These are phyloP conservation scores for Clepsis dumicolana DNA, from an alignment of 2,888 invertebrate species.

Conservation along the genomic window DNA sequence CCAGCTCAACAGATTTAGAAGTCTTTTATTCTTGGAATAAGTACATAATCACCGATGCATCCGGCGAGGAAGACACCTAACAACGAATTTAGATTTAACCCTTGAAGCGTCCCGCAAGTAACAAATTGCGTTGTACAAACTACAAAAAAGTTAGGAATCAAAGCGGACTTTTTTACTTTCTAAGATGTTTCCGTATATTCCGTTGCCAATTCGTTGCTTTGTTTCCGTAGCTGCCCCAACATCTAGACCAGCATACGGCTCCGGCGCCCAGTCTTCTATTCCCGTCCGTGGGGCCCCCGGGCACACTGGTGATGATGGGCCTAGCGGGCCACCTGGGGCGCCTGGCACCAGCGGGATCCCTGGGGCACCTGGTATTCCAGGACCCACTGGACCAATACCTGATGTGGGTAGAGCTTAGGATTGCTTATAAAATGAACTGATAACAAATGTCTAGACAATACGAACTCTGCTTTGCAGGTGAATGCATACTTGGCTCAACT, in stretches of 20 bases:
- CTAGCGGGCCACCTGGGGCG: slow-evolving; percentile 86
- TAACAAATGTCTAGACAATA: no score
- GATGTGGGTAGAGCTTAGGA: slow-evolving; percentile 80
- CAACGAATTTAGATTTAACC: no score
- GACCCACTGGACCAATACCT: slow-evolving; percentile 90
- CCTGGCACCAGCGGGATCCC: slow-evolving; percentile 88
- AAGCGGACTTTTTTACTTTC: background rate
- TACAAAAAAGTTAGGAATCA: no score
- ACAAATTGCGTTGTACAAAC: no score
- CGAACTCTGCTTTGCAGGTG: slow-evolving; percentile 70
- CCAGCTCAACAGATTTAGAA: no score
- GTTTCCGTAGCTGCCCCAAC: slow-evolving; percentile 43
- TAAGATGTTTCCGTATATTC: background rate
- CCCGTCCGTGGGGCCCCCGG: slow-evolving; percentile 84
- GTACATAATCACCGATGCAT: no score
- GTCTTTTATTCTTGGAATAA: no score
- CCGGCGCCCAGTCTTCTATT: slow-evolving; percentile 53
- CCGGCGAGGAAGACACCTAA: no score
- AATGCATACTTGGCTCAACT: slow-evolving; percentile 92
- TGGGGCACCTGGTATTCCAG: slow-evolving; percentile 89
- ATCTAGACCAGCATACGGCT: slow-evolving; percentile 49
- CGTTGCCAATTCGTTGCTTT: background rate
- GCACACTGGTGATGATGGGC: slow-evolving; percentile 83
- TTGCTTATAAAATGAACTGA: background rate
- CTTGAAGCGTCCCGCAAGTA: no score